Evolutionary conservation across 2,888 invertebrate species (phyloP), one percentile per base, ranked within the genome.

Genomic region (Globia sparganii): DNA sequence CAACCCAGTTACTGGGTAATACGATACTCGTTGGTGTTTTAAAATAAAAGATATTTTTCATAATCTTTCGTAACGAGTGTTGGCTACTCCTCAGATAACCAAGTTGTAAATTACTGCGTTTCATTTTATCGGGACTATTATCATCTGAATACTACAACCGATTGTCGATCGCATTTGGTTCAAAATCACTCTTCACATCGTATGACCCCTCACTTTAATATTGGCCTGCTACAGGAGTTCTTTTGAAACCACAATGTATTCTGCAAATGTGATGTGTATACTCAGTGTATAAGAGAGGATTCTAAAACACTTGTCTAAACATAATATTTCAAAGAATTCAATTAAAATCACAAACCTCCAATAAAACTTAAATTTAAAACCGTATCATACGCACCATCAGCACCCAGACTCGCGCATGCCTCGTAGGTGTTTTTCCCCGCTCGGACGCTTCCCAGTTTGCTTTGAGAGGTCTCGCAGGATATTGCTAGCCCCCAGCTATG

Each of bases 401-500:
- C 71, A 77, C 67, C 46, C 40, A 9, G 18, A 66, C 4, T 56
- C 28, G 2, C 64, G 65, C 61, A 58, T 8, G 28, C 65, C 43
- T 79, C 72, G 79, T 85, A 88, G 88, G 82, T 92, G 91, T 92
- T 93, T 90, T 90, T 81, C 80, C 85, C 72, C 90, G 89, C 86
- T 87, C 88, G 89, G 89, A 90, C 90, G 89, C 89, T 83, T 81
- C 66, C n/a, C 75, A 89, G 90, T 93, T 93, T 93, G 89, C 91
- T 85, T 88, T 89, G 90, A 81, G 80, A 73, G 82, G 84, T 77
- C 87, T 78, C 75, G 18, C 77, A 92, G 93, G 93, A 93, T 94
- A 94, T 94, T 93, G 88, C 92, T 86, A 80, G 91, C 93, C 92
- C 79, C 86, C 80, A 89, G 93, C 91, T 78, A 84, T 81, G 21